Evolutionary conservation across 1,140 invertebrate genomes (phyloP).

Genomic region (Aphelinus atriplicis): DNA sequence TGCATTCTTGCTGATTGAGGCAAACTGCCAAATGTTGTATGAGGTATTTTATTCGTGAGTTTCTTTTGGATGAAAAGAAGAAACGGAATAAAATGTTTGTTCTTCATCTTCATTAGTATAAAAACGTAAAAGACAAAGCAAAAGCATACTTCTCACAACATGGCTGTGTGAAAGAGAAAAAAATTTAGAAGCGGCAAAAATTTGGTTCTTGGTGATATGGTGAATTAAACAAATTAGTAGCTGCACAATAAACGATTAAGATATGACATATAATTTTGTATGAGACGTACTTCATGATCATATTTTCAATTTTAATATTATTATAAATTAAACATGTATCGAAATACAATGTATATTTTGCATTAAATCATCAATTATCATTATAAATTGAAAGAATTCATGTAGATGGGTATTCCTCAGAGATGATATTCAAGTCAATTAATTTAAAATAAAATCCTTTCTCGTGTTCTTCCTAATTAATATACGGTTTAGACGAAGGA

Average conservation of each 20-base stretch:
- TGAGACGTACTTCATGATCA: too few species aligned
- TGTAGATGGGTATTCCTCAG: too few species aligned
- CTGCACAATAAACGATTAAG: conserved; percentile 32
- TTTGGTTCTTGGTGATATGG: conserved; percentile 38
- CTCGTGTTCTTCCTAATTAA: too few species aligned
- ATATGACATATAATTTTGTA: neutral
- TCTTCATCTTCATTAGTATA: conserved; percentile 21
- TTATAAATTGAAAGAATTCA: too few species aligned
- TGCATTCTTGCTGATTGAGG: conserved; percentile 16
- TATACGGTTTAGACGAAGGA: too few species aligned
- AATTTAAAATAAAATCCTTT: too few species aligned
- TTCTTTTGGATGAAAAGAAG: neutral
- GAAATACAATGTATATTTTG: too few species aligned
- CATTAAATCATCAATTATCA: too few species aligned
- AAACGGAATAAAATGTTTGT: neutral
- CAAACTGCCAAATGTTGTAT: conserved; percentile 5
- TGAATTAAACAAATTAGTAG: conserved; percentile 40
- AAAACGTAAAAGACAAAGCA: conserved; percentile 53
- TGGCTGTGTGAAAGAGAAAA: conserved; percentile 58
- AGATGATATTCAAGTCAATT: too few species aligned
- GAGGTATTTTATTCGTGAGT: neutral
- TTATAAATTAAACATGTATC: too few species aligned
- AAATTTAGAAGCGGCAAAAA: conserved; percentile 39
- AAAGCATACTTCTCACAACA: conserved; percentile 67
- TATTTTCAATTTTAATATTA: too few species aligned